Conservation (phyloP, 2,888 invertebrate species). For the Cyclophora albipunctata region DNA sequence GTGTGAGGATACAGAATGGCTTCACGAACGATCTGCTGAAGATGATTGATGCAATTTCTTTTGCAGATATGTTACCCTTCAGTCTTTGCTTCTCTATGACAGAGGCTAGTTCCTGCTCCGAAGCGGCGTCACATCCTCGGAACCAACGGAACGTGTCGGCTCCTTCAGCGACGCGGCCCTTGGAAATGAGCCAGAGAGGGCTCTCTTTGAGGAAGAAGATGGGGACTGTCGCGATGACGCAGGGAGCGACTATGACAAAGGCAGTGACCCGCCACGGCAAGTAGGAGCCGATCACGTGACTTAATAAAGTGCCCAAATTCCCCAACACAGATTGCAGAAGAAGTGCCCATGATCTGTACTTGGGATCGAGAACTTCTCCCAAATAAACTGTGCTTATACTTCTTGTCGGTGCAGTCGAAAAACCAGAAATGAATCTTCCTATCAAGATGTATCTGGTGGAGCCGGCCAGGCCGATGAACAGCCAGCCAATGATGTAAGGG, state of each 20-base stretch:
- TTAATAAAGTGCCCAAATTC: slow-evolving; percentile 5
- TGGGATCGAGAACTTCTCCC: slow-evolving; percentile 41
- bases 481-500: slow-evolving; percentile 38
- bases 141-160: slow-evolving; percentile 26
- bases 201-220: slow-evolving; percentile 26
- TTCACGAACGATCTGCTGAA: slow-evolving; percentile 5
- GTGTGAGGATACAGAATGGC: not conserved
- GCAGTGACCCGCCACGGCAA: slow-evolving; percentile 6
- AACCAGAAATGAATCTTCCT: slow-evolving; percentile 37
- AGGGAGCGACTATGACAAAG: slow-evolving; percentile 2
- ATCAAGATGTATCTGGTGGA: slow-evolving; percentile 28
- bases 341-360: slow-evolving; percentile 17
- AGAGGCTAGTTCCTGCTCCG: slow-evolving; percentile 24
- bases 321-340: slow-evolving; percentile 1
- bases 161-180: slow-evolving; percentile 27
- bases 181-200: slow-evolving; percentile 33
- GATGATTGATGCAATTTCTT: slow-evolving; percentile 1
- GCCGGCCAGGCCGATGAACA: slow-evolving; percentile 27
- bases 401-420: slow-evolving; percentile 34
- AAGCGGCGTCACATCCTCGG: slow-evolving; percentile 21
- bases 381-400: slow-evolving; percentile 36
- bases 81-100: slow-evolving; percentile 6
- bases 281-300: slow-evolving; percentile 7
- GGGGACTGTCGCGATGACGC: not conserved
- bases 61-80: not conserved